A percentile compares a stretch with the other conserved stretches of the same genome.
Evolutionary conservation across 2,888 invertebrate genomes (phyloP).

Genomic region (Hypolimnas misippus): DNA sequence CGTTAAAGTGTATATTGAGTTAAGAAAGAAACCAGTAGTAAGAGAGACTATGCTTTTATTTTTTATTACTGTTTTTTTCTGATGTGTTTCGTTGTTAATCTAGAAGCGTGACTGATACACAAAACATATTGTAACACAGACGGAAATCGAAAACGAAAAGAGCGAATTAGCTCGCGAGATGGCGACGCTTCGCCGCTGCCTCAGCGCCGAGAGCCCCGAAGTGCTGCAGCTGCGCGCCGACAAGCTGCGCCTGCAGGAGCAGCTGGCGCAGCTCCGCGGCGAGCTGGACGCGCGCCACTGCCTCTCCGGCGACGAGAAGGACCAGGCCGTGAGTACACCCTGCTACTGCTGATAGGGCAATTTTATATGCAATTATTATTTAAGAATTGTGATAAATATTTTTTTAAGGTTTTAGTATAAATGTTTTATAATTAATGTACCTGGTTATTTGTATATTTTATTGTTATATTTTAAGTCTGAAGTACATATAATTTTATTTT

Average conservation of each 20-base stretch:
- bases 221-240: conserved; percentile 56
- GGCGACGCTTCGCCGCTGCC: conserved; percentile 47
- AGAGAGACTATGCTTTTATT: too few relatives aligned
- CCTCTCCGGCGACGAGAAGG: conserved; percentile 56
- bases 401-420: background rate
- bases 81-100: too few relatives aligned
- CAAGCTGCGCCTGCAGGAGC: conserved; percentile 56
- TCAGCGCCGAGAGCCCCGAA: conserved; percentile 49
- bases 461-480: too few relatives aligned
- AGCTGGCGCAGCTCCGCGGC: conserved; percentile 67
- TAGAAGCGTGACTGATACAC: too few relatives aligned
- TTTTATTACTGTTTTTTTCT: too few relatives aligned
- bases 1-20: too few relatives aligned
- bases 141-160: conserved; percentile 46
- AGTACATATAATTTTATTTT: background rate
- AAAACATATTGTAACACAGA: too few relatives aligned
- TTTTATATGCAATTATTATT: too few relatives aligned
- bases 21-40: too few relatives aligned
- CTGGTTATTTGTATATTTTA: background rate
- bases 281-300: conserved; percentile 67
- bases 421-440: background rate
- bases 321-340: conserved; percentile 65
- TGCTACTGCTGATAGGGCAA: background rate
- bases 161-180: conserved; percentile 42
- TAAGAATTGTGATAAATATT: too few relatives aligned